A percentile compares a stretch with the other conserved stretches of the same genome.
phyloP scores from a whole-genome alignment of 2,888 invertebrate genomes.

The Ophion ventricosus region DNA sequence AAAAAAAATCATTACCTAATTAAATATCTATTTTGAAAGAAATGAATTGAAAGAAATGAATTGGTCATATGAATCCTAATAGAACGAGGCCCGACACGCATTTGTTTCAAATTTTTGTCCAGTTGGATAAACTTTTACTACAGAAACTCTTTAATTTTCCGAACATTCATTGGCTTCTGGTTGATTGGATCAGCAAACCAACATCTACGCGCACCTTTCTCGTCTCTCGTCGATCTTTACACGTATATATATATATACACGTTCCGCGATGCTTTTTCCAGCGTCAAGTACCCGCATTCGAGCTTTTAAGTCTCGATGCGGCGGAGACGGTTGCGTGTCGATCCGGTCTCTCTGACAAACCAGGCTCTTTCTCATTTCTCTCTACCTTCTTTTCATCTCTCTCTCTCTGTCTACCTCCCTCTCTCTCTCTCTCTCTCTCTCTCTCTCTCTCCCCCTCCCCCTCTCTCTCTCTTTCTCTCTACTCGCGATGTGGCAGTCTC shows the following conservation, averaged over 20 bases:
- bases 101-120: too few species aligned
- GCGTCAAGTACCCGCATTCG: slow-evolving; percentile 56
- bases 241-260: slow-evolving; percentile 12
- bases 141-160: too few species aligned
- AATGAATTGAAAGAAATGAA: too few species aligned
- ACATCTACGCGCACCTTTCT: slow-evolving; percentile 17
- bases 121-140: too few species aligned
- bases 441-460: slow-evolving; percentile 20
- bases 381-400: slow-evolving; percentile 33
- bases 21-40: too few species aligned
- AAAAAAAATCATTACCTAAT: too few species aligned
- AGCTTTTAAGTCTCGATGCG: slow-evolving; percentile 58
- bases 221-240: slow-evolving; percentile 11
- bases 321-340: slow-evolving; percentile 61
- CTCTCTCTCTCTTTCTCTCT: slow-evolving; percentile 18
- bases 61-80: too few species aligned
- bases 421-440: slow-evolving; percentile 24
- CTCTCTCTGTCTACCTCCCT: slow-evolving; percentile 9
- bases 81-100: too few species aligned
- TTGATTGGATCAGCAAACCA: slow-evolving; percentile 29
- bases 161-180: not conserved
- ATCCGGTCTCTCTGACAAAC: slow-evolving; percentile 15
- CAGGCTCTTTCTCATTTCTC: slow-evolving; percentile 53
- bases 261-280: slow-evolving; percentile 54
- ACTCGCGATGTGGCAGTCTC: slow-evolving; percentile 35